Percentiles rank a stretch among this genome's conserved stretches.
phyloP scores from a whole-genome alignment of 2,797 vertebrate species.

The Enteromius thamalakanensis region DNA sequence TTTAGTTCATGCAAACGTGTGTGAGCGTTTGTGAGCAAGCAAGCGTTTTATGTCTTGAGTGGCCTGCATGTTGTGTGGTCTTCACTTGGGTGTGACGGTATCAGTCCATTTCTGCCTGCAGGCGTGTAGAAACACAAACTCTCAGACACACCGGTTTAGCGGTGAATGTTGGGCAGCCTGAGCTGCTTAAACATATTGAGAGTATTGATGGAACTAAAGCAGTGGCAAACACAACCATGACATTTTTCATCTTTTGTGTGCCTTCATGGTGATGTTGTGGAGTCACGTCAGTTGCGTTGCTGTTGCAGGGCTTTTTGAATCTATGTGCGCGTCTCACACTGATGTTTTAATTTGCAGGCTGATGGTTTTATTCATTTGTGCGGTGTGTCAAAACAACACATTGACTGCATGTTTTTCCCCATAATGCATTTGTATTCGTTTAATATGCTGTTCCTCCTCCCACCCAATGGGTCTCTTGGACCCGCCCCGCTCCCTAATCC shows the following conservation, averaged over 20 bases:
- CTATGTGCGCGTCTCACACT: slow-evolving; percentile 47
- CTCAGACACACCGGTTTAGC: slow-evolving; percentile 35
- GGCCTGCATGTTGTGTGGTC: slow-evolving; percentile 76
- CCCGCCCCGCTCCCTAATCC: slow-evolving; percentile 76
- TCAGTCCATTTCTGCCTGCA: slow-evolving; percentile 67
- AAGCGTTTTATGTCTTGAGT: slow-evolving; percentile 48
- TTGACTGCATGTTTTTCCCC: slow-evolving; percentile 58
- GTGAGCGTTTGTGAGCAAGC: slow-evolving; percentile 25
- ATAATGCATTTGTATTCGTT: slow-evolving; percentile 78
- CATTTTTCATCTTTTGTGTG: slow-evolving; percentile 16
- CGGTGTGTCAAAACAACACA: slow-evolving; percentile 42
- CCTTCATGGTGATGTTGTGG: slow-evolving; percentile 37
- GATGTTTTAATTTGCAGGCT: slow-evolving; percentile 52
- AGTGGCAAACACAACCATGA: slow-evolving; percentile 1
- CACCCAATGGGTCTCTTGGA: slow-evolving; percentile 78
- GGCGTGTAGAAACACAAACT: slow-evolving; percentile 46
- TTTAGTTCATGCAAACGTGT: slow-evolving; percentile 58
- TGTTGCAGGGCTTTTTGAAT: slow-evolving; percentile 42
- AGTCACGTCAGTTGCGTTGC: slow-evolving; percentile 17
- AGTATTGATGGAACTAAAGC: slow-evolving; percentile 1
- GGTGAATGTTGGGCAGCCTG: slow-evolving; percentile 45
- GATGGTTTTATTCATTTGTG: slow-evolving; percentile 54
- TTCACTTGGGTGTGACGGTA: slow-evolving; percentile 71
- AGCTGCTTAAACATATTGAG: slow-evolving; percentile 24
- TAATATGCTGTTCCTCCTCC: slow-evolving; percentile 88